Evolutionary conservation across 2,888 invertebrate species (phyloP).

Genomic region (Epinotia brunnichana): DNA sequence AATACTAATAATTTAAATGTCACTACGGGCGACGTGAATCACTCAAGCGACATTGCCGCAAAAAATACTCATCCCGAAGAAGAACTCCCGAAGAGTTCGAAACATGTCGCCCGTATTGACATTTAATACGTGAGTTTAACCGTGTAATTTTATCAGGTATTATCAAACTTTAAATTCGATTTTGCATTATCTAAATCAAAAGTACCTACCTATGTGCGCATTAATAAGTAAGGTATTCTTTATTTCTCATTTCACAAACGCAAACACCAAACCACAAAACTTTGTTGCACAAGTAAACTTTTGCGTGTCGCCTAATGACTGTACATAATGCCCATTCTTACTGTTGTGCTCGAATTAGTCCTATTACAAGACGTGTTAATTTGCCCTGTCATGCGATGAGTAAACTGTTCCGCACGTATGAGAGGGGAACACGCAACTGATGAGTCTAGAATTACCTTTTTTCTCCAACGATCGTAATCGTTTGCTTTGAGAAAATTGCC

Average conservation of each 20-base stretch:
- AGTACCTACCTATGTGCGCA: no score
- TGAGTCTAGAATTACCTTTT: slow-evolving; percentile 40
- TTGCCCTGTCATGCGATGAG: slow-evolving; percentile 79
- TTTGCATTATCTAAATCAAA: no score
- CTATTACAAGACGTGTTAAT: slow-evolving; percentile 75
- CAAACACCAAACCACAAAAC: neutral
- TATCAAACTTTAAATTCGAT: no score
- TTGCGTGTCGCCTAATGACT: slow-evolving; percentile 39
- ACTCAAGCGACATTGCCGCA: no score
- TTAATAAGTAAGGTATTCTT: neutral
- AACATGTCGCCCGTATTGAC: no score
- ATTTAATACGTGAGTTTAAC: no score
- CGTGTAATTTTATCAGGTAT: no score
- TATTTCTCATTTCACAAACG: neutral
- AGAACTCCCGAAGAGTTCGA: no score
- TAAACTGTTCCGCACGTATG: slow-evolving; percentile 46
- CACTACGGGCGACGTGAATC: no score
- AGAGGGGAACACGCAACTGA: slow-evolving; percentile 41
- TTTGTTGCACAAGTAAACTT: slow-evolving; percentile 16
- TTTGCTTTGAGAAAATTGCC: slow-evolving; percentile 38
- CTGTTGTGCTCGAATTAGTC: slow-evolving; percentile 29
- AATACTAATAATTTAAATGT: no score
- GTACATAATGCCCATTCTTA: slow-evolving; percentile 25
- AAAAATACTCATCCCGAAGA: no score
- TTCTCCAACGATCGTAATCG: slow-evolving; percentile 37